These are phyloP conservation scores for Drosophila parabipectinata DNA, from an alignment of 1,140 invertebrate species.

Conservation along the genomic window DNA sequence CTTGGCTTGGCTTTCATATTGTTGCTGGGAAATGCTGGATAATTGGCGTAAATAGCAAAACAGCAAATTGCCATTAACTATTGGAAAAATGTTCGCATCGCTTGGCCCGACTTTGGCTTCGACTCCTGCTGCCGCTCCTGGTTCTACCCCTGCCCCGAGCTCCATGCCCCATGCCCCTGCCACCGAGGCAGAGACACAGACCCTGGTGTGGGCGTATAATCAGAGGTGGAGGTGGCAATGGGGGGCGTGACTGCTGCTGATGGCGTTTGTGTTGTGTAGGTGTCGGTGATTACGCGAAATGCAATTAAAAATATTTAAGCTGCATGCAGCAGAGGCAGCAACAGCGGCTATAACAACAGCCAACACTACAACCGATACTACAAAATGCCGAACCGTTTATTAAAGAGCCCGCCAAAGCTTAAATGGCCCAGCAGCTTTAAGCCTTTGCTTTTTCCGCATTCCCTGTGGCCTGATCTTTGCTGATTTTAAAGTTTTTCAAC, in stretches of 20 bases:
- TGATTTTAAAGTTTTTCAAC: constrained; percentile 47
- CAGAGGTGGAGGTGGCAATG: constrained; percentile 7
- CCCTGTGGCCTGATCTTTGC: constrained; percentile 35
- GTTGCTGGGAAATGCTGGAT: constrained; percentile 73
- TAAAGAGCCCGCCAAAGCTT: constrained; percentile 55
- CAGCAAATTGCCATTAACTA: constrained; percentile 83
- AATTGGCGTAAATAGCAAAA: constrained; percentile 83
- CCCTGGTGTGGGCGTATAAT: not conserved
- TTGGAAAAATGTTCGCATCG: constrained; percentile 77
- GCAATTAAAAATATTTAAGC: constrained; percentile 82
- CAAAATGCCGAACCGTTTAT: constrained; percentile 58
- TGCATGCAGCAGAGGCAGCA: constrained; percentile 39
- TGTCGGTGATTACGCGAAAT: constrained; percentile 80
- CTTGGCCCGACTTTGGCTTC: constrained; percentile 47
- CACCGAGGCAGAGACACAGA: constrained; percentile 1
- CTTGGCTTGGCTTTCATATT: constrained; percentile 60
- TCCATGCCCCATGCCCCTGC: not conserved
- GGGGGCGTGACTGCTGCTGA: constrained; percentile 38
- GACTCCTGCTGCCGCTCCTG: constrained; percentile 1
- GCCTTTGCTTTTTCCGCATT: constrained; percentile 20
- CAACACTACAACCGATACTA: constrained; percentile 23
- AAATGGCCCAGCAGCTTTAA: constrained; percentile 26
- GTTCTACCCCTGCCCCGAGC: not conserved
- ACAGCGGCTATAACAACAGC: constrained; percentile 20
- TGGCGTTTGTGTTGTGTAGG: constrained; percentile 54